Percentiles rank a stretch among this genome's conserved stretches.
phyloP scores from a whole-genome alignment of 2,797 vertebrate species.

The Enteromius thamalakanensis region DNA sequence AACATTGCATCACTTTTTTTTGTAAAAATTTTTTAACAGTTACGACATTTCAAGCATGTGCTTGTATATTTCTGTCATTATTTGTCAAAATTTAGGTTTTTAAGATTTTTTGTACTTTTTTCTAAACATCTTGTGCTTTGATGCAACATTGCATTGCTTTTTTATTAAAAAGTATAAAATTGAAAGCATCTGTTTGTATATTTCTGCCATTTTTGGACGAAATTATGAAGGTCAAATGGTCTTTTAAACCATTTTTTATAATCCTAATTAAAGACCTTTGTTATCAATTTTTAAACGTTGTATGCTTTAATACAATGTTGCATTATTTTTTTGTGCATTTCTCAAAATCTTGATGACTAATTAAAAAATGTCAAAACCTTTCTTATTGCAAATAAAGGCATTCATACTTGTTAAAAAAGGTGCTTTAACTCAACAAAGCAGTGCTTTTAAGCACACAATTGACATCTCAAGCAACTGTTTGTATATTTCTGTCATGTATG shows the following conservation, averaged over 20 bases:
- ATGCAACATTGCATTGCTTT: not conserved
- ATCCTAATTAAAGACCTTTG: not conserved
- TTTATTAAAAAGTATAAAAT: not conserved
- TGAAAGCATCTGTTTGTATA: not conserved
- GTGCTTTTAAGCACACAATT: not conserved
- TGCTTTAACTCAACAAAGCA: not conserved
- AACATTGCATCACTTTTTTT: not conserved
- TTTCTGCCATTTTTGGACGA: not conserved
- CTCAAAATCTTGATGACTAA: not conserved
- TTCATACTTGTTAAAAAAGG: not conserved
- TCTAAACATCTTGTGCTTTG: not conserved
- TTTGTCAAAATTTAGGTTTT: not conserved
- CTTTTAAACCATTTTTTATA: not conserved
- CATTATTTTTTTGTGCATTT: not conserved
- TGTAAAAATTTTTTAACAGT: not conserved
- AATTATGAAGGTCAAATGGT: not conserved
- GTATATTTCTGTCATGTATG: not conserved
- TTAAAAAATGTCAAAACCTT: not conserved
- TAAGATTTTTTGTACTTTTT: not conserved
- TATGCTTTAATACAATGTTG: not conserved
- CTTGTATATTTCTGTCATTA: not conserved
- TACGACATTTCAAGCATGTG: not conserved
- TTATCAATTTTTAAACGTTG: not conserved
- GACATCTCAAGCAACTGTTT: not conserved
- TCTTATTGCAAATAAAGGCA: not conserved